phyloP scores from a whole-genome alignment of 2,888 invertebrate species.

The Opisthograptis luteolata region DNA sequence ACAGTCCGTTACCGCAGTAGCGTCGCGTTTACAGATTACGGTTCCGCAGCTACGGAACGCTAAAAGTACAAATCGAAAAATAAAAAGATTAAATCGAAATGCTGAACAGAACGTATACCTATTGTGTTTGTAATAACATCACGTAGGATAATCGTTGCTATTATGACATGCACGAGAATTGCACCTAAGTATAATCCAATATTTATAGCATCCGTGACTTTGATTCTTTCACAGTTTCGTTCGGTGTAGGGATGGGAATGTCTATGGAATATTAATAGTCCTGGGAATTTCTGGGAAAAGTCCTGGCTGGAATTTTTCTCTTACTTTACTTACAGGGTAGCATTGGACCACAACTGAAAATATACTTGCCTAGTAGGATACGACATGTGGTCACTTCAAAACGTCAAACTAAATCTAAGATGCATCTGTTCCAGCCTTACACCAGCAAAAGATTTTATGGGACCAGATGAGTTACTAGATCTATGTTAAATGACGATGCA shows the following conservation, averaged over 20 bases:
- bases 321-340: too few species aligned
- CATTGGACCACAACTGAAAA: too few species aligned
- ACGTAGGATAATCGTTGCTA: conserved; percentile 81
- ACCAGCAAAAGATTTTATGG: too few species aligned
- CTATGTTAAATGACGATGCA: too few species aligned
- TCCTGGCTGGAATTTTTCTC: too few species aligned
- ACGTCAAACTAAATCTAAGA: too few species aligned
- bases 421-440: too few species aligned
- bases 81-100: conserved; percentile 8
- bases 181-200: conserved; percentile 82
- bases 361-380: too few species aligned
- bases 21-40: too few species aligned
- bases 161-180: conserved; percentile 81
- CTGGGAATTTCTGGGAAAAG: neutral
- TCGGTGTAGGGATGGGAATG: conserved; percentile 30
- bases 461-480: too few species aligned
- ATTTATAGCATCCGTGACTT: conserved; percentile 78
- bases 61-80: conserved; percentile 8
- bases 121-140: conserved; percentile 81
- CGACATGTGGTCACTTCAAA: too few species aligned
- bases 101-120: conserved; percentile 23
- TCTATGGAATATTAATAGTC: neutral
- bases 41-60: conserved; percentile 6
- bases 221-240: conserved; percentile 49
- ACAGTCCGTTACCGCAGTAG: too few species aligned